Evolutionary conservation across 2,888 invertebrate genomes (phyloP), one percentile per base, ranked within the genome.

Genomic region (Nymphalis c-album): DNA sequence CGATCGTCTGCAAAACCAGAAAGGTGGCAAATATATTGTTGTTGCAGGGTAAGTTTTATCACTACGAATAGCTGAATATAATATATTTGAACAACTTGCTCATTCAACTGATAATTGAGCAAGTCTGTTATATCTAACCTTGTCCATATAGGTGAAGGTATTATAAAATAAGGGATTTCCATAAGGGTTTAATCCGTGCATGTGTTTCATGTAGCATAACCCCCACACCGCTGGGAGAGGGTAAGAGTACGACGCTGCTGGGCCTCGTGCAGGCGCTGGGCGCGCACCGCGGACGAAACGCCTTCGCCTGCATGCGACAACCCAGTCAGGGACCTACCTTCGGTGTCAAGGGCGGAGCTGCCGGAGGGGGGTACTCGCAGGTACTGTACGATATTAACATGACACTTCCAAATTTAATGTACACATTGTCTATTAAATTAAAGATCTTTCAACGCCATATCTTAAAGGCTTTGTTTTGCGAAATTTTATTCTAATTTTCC

Each of bases 291-390:
- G 93, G 94, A 5, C 95, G 94, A 75, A 99, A 99, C 88, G 95
- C 97, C 0, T 96, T 99, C 83, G 99, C 98, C 1, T 98, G 98
- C 79, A 94, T 99, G 79, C 94, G 99, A 1, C 99, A 99, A 83
- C 99, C 99, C 1, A 99, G 98, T 60, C 99, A 99, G 88, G 99
- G 99, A 4, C 99, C 99, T 3, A 99, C 99, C 10, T 99, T 99
- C 88, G 99, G 99, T 16, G 98, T 99, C 67, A 98, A 98, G 93
- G 98, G 98, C 61, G 99, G 99, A 35, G 99, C 99, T 1, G 99
- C 99, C 8, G 99, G 99, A 2, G 99, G 99, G 20, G 99, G 99
- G 4, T 99, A 99, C 85, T 96, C 99, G 0, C 97, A 97, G 93
- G 95, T 96, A 80, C 40, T 40, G 40, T 10, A 4, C 40, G 13